Evolutionary conservation across 2,113 vertebrate genomes (phyloP).

Genomic region (Steatornis caripensis): DNA sequence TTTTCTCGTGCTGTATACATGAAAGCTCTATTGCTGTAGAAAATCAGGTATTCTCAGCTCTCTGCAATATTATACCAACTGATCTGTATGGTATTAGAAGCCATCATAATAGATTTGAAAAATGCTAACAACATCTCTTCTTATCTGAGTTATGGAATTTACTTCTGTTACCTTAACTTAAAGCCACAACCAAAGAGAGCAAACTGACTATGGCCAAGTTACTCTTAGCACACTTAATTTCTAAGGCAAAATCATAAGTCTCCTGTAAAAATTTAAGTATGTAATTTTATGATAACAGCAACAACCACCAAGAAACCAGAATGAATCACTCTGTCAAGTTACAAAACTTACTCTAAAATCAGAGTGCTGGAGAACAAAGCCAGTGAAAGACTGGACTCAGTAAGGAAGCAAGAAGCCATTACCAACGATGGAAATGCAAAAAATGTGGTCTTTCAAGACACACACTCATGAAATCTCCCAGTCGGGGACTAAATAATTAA

Average conservation of each 20-base stretch:
- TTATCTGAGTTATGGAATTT: neutral
- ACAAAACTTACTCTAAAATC: neutral
- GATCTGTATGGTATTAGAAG: neutral
- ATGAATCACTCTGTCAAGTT: neutral
- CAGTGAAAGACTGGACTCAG: neutral
- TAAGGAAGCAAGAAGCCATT: neutral
- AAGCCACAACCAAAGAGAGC: neutral
- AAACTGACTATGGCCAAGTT: neutral
- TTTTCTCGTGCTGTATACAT: neutral
- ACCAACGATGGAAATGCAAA: neutral
- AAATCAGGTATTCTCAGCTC: neutral
- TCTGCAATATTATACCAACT: neutral
- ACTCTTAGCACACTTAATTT: neutral
- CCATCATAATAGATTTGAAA: neutral
- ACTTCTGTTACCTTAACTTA: neutral
- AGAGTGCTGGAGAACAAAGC: neutral
- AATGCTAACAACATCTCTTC: neutral
- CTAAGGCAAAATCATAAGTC: neutral
- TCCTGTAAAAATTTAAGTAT: neutral
- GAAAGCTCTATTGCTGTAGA: neutral
- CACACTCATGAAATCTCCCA: neutral
- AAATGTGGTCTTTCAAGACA: neutral
- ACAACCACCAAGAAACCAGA: neutral
- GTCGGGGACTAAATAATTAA: neutral
- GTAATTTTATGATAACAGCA: neutral